A percentile compares a stretch with the other conserved stretches of the same genome.
phyloP scores from a whole-genome alignment of 2,113 vertebrate species.

The Rhinoderma darwinii region DNA sequence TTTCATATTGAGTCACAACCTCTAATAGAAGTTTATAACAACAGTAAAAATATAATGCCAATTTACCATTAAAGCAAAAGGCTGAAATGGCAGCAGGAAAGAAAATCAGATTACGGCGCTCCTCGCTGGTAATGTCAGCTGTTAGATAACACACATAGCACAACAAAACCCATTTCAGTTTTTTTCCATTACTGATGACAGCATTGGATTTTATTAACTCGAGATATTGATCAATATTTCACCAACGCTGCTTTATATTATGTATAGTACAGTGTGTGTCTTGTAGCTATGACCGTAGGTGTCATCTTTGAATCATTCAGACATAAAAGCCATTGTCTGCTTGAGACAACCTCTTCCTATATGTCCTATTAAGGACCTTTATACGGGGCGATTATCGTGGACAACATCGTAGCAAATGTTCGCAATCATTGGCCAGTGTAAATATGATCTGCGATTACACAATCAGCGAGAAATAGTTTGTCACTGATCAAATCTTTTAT shows the following conservation, averaged over 20 bases:
- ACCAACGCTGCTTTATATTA: background rate
- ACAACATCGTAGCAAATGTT: too few species aligned
- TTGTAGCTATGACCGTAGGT: background rate
- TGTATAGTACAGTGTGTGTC: background rate
- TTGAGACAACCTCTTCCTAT: background rate
- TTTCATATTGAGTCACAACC: slow-evolving; percentile 23
- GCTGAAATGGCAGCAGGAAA: slow-evolving; percentile 3
- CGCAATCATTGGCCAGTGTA: too few species aligned
- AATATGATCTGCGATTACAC: too few species aligned
- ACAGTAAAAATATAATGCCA: slow-evolving; percentile 37
- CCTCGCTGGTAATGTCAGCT: slow-evolving; percentile 18
- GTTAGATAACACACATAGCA: slow-evolving; percentile 5
- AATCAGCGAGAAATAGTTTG: too few species aligned
- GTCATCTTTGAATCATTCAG: background rate
- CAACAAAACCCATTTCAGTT: background rate
- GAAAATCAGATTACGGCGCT: slow-evolving; percentile 24
- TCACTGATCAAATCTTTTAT: too few species aligned
- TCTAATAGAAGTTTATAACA: slow-evolving; percentile 51
- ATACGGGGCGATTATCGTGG: too few species aligned
- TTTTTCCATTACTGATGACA: slow-evolving; percentile 20
- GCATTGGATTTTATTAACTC: background rate
- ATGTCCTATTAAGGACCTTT: too few species aligned
- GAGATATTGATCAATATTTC: slow-evolving; percentile 9
- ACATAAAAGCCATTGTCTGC: too few species aligned
- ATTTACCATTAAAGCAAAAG: slow-evolving; percentile 5